These are phyloP conservation scores for Otocyon megalotis DNA, from an alignment of 2,113 vertebrate species.

Conservation along the genomic window DNA sequence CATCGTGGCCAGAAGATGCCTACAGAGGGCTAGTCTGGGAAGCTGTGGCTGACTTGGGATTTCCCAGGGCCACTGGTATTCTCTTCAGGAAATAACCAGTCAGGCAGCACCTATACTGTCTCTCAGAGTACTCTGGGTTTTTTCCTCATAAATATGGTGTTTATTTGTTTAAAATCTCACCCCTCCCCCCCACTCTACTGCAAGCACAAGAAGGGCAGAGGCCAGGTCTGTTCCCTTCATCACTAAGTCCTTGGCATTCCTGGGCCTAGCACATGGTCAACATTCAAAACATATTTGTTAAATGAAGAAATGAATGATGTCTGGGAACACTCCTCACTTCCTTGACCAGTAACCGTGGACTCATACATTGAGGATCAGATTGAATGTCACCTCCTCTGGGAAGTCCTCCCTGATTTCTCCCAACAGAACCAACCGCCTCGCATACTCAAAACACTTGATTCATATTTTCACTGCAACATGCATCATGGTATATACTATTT, in stretches of 20 bases:
- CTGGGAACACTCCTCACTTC: not conserved
- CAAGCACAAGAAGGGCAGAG: not conserved
- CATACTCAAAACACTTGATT: not conserved
- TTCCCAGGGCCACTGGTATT: not conserved
- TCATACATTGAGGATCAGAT: not conserved
- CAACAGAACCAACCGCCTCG: not conserved
- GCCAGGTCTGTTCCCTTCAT: not conserved
- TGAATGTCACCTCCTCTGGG: conserved; percentile 13
- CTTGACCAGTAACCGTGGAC: not conserved
- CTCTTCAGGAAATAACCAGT: not conserved
- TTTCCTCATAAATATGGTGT: not conserved
- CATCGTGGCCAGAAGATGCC: not conserved
- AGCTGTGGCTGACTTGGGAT: not conserved
- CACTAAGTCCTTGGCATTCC: not conserved
- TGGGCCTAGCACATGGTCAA: not conserved
- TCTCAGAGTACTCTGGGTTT: not conserved
- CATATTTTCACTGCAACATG: not conserved
- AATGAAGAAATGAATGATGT: not conserved
- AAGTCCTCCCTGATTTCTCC: conserved; percentile 47
- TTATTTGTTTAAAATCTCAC: not conserved
- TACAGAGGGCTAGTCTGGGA: rapidly evolving
- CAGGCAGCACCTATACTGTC: not conserved
- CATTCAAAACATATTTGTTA: conserved; percentile 35
- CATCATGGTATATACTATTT: not conserved
- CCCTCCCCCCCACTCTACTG: not conserved